Base-by-base conservation (phyloP, 1,140 invertebrate genomes). In the Pseudomyrmex dendroicus region DNA sequence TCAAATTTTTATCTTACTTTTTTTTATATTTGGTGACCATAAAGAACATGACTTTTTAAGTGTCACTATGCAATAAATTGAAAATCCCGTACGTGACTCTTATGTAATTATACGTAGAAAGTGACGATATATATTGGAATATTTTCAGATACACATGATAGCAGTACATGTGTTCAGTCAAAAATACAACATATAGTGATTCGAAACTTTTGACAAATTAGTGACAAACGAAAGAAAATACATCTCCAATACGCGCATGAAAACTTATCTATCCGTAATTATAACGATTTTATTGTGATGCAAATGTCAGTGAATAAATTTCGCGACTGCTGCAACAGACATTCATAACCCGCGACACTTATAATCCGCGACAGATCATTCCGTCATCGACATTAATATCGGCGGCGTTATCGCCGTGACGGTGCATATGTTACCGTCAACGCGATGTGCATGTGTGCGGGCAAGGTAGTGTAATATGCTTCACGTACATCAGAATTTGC, bases 381-480 rank as follows among this genome's bases (percentile, higher is more conserved):
- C 20, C 72, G 48, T 61, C 66, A 70, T 63, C 70, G 35, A 25
- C 66, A 80, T 87, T 86, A 87, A 84, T 88, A 82, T 88, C 85
- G 68, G 25, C 17, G 52, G 70, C 73, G 63, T 87, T 86, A 87
- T 87, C 82, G 48, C n/a, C n/a, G 56, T 50, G 35, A 48, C 44
- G n/a, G 52, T 72, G 57, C 85, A 84, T 84, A 70, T 76, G 85
- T 87, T 82, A 88, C 72, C 70, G 74, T 67, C 80, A 50, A 13
- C 61, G n/a, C 57, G 73, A 35, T 72, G 20, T 46, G 20, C 61
- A 46, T 54, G 25, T 50, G 62, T 44, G 78, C 74, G 77, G 84
- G 80, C 72, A 73, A 46, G 78, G 35, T 35, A 35, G 35, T 35
- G 35, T 72, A 68, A 46, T 84, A 48, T 67, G 35, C 57, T 67